phyloP scores from a whole-genome alignment of 2,113 vertebrate species.

The Gallinago media region DNA sequence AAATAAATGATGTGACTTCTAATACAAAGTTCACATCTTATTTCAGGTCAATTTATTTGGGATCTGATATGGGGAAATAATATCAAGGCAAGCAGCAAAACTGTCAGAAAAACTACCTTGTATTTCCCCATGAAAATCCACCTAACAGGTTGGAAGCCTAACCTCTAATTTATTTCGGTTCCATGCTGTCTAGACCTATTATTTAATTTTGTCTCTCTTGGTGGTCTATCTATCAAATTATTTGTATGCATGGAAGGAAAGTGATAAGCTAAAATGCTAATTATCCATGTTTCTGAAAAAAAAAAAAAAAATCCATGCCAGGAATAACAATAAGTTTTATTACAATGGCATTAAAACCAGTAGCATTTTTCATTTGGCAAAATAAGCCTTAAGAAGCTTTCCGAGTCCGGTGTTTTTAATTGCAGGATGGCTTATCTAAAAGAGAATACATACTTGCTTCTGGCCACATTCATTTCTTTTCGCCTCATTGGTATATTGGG shows the following conservation, averaged over 20 bases:
- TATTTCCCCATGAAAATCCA: not conserved
- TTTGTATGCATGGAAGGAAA: constrained; percentile 75
- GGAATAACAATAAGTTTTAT: constrained; percentile 76
- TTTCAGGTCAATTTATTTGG: constrained; percentile 40
- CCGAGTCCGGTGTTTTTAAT: constrained; percentile 51
- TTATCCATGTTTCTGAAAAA: constrained; percentile 74
- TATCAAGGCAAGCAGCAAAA: not conserved
- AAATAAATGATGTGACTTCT: constrained; percentile 27
- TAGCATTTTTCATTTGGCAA: constrained; percentile 64
- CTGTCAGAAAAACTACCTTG: not conserved
- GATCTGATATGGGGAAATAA: not conserved
- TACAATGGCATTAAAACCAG: constrained; percentile 55
- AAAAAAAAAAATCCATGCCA: constrained; percentile 65
- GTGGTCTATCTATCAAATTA: constrained; percentile 75
- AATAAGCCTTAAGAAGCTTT: constrained; percentile 66
- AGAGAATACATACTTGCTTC: constrained; percentile 2
- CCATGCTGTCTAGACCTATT: constrained; percentile 67
- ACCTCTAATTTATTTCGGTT: constrained; percentile 67
- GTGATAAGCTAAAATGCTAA: constrained; percentile 81
- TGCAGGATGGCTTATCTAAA: constrained; percentile 51
- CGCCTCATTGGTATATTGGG: not conserved
- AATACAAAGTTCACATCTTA: not conserved
- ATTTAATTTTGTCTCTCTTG: constrained; percentile 76
- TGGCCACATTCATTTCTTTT: not conserved
- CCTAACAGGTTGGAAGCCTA: constrained; percentile 31